phyloP scores from a whole-genome alignment of 2,888 invertebrate species.

The Nasonia oneida region DNA sequence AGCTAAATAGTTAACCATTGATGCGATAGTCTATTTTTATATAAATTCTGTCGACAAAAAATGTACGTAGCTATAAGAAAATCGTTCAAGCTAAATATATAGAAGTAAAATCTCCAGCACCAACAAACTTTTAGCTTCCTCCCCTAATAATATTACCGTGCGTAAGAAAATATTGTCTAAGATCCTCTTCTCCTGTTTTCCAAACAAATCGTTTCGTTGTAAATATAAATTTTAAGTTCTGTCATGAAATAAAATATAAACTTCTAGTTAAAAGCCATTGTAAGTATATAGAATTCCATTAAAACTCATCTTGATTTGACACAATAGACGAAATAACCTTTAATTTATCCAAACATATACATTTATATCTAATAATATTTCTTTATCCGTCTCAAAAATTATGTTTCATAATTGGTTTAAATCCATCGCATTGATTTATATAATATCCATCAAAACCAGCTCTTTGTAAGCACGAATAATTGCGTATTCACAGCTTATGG shows the following conservation, averaged over 20 bases:
- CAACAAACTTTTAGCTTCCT: constrained; percentile 30
- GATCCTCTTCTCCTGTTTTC: background rate
- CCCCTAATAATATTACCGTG: constrained; percentile 3
- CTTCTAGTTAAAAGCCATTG: background rate
- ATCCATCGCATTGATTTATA: constrained; percentile 23
- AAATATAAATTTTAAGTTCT: constrained; percentile 28
- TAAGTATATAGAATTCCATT: constrained; percentile 6
- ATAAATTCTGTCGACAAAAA: constrained; percentile 13
- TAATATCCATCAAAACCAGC: constrained; percentile 12
- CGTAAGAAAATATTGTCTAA: constrained; percentile 44
- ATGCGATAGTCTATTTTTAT: background rate
- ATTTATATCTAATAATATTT: constrained; percentile 32
- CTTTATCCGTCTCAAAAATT: constrained; percentile 27
- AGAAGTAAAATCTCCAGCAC: constrained; percentile 51
- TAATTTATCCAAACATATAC: constrained; percentile 43
- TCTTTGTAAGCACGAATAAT: constrained; percentile 36
- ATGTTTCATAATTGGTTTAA: constrained; percentile 27
- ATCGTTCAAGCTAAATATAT: constrained; percentile 33
- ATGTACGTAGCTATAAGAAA: constrained; percentile 23
- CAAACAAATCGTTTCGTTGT: constrained; percentile 19
- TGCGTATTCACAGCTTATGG: constrained; percentile 59
- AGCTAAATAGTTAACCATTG: background rate
- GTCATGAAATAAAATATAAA: constrained; percentile 13
- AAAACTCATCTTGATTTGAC: constrained; percentile 16
- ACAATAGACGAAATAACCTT: constrained; percentile 28